Conservation (phyloP, 2,888 invertebrate species). For the Trachelus iudaicus region DNA sequence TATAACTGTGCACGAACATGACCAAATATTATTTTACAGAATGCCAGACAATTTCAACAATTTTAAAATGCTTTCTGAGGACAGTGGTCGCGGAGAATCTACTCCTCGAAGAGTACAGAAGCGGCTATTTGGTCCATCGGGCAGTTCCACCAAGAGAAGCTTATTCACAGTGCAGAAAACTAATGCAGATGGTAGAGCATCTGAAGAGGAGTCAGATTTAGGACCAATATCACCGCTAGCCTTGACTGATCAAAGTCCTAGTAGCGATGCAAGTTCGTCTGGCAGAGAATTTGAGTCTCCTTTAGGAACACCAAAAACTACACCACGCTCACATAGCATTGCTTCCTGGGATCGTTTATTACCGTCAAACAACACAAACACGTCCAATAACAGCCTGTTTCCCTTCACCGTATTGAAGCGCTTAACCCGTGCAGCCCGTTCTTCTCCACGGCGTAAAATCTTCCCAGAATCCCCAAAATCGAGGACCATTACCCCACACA, state of each 20-base stretch:
- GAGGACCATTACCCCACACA: constrained; percentile 22
- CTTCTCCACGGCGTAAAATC: constrained; percentile 40
- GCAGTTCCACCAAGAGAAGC: constrained; percentile 44
- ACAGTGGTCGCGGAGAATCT: constrained; percentile 35
- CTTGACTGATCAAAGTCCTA: constrained; percentile 42
- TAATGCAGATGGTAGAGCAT: constrained; percentile 24
- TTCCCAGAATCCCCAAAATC: constrained; percentile 29
- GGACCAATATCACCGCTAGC: constrained; percentile 57
- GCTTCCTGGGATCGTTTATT: constrained; percentile 42
- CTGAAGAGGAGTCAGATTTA: constrained; percentile 56
- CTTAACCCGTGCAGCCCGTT: constrained; percentile 40
- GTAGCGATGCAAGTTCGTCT: constrained; percentile 44
- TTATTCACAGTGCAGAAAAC: constrained; percentile 30
- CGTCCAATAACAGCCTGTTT: constrained; percentile 20
- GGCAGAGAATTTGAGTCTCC: constrained; percentile 46
- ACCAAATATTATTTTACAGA: not conserved
- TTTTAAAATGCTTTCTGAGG: constrained; percentile 34
- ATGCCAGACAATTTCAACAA: not conserved
- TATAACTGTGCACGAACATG: not conserved
- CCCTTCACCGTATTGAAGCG: constrained; percentile 45
- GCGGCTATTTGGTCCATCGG: constrained; percentile 35
- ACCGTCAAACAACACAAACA: constrained; percentile 14
- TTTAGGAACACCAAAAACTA: constrained; percentile 41
- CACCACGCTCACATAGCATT: constrained; percentile 23
- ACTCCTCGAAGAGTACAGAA: constrained; percentile 48